A percentile compares a stretch with the other conserved stretches of the same genome.
Evolutionary conservation across 1,140 invertebrate genomes (phyloP).

Genomic region (Druon quercuslanigerum): DNA sequence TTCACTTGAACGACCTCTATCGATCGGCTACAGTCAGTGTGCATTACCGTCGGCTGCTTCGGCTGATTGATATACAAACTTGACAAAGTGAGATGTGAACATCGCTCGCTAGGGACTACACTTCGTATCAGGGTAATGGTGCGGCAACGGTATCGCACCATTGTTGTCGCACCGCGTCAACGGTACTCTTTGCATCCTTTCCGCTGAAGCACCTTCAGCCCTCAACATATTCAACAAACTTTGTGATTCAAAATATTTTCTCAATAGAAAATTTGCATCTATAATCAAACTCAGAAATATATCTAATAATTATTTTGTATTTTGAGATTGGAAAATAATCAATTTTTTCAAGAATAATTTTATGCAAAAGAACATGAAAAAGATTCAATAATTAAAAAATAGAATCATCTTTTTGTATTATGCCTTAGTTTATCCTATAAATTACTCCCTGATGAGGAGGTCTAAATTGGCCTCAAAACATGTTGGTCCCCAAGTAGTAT

Average conservation of each 20-base stretch:
- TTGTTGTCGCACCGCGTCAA: conserved; percentile 52
- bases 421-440: no score
- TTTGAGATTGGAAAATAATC: no score
- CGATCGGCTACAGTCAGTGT: conserved; percentile 42
- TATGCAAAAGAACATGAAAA: no score
- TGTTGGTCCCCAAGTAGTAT: no score
- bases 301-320: no score
- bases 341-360: no score
- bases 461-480: no score
- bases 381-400: no score
- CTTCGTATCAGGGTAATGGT: conserved; percentile 65
- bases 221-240: neutral
- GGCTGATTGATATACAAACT: conserved; percentile 62
- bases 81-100: conserved; percentile 60
- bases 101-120: conserved; percentile 55
- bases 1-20: conserved; percentile 48
- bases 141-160: conserved; percentile 59
- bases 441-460: no score
- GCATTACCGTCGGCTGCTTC: conserved; percentile 42
- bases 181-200: conserved; percentile 47
- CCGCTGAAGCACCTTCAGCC: neutral
- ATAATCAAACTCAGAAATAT: neutral
- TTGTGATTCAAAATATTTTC: neutral
- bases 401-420: no score
- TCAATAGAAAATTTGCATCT: neutral